Conservation (phyloP, 2,113 vertebrate genomes). For the Anguilla rostrata region DNA sequence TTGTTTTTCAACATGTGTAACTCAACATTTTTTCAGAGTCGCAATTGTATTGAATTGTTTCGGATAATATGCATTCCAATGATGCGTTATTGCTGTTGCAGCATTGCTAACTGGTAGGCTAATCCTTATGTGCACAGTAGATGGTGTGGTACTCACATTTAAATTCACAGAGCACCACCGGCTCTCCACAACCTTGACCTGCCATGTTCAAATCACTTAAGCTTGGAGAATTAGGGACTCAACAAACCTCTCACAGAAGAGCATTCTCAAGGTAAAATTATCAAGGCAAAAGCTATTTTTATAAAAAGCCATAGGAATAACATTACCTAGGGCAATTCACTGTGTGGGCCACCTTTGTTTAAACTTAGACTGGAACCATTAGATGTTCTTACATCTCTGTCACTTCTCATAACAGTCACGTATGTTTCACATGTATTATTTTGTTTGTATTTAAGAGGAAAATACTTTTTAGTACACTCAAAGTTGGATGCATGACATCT, state of each 20-base stretch:
- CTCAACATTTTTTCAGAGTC: too few species aligned
- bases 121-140: too few species aligned
- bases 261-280: constrained; percentile 1
- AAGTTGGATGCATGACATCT: background rate
- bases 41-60: too few species aligned
- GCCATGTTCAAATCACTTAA: background rate
- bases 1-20: too few species aligned
- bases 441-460: background rate
- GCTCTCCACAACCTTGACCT: background rate
- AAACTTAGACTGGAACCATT: background rate
- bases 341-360: background rate
- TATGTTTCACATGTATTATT: background rate
- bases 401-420: background rate
- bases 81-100: too few species aligned
- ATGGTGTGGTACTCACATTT: too few species aligned
- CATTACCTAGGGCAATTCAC: constrained; percentile 9
- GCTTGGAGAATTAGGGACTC: background rate
- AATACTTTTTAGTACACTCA: background rate
- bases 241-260: background rate
- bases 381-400: background rate
- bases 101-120: too few species aligned
- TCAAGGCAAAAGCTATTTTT: constrained; percentile 6
- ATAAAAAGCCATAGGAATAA: background rate
- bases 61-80: too few species aligned
- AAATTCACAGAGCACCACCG: too few species aligned